phyloP scores from a whole-genome alignment of 2,888 invertebrate species.

The Cantharis lateralis region DNA sequence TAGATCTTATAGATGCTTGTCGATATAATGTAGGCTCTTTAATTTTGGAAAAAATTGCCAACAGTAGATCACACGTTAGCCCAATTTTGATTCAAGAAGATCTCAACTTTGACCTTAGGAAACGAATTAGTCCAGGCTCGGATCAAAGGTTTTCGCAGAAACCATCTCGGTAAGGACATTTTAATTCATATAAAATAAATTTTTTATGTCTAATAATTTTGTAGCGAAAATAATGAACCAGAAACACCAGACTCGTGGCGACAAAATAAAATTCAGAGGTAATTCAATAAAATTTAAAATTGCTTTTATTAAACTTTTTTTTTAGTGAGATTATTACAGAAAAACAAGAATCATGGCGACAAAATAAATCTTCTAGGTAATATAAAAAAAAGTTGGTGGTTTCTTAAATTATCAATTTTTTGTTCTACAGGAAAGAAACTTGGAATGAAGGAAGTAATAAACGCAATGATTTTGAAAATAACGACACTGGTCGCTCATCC shows the following conservation, averaged over 20 bases:
- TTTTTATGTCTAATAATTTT: neutral
- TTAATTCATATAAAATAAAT: neutral
- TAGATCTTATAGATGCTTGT: constrained; percentile 65
- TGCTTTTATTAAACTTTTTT: neutral
- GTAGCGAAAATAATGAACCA: neutral
- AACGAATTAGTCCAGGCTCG: constrained; percentile 22
- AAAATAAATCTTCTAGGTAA: constrained; percentile 29
- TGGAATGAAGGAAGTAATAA: neutral
- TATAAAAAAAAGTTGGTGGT: neutral
- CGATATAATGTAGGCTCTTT: constrained; percentile 52
- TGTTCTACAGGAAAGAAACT: neutral
- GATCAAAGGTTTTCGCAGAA: constrained; percentile 3
- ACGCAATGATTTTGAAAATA: constrained; percentile 4
- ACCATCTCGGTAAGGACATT: constrained; percentile 12
- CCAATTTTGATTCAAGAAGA: constrained; percentile 50
- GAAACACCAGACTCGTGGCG: neutral
- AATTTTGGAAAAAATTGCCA: constrained; percentile 50
- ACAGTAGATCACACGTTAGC: constrained; percentile 48
- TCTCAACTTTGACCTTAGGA: constrained; percentile 47
- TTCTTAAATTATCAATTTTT: neutral
- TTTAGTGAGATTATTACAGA: neutral
- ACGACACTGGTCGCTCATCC: neutral
- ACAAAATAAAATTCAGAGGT: neutral
- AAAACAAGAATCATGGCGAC: constrained; percentile 17
- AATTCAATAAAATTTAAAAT: neutral